These are phyloP conservation scores for Tetramorium simillimum DNA, from an alignment of 1,140 invertebrate genomes.

Conservation along the genomic window DNA sequence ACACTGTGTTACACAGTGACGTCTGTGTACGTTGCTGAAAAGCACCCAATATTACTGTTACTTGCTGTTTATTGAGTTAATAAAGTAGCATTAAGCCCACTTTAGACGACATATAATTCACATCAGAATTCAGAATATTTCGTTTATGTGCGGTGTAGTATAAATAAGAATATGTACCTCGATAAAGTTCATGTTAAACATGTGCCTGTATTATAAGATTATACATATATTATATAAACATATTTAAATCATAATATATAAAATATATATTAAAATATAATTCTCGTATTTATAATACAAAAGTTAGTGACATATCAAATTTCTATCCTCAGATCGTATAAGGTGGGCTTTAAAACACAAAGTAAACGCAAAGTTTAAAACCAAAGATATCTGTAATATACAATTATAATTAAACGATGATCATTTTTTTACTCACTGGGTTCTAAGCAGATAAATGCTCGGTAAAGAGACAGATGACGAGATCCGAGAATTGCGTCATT, in stretches of 20 bases:
- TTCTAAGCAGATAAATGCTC: background rate
- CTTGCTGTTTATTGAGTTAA: background rate
- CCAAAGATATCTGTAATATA: background rate
- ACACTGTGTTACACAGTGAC: too few species aligned
- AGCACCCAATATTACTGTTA: too few species aligned
- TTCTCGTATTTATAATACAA: background rate
- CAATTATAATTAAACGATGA: background rate
- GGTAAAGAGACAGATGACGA: background rate
- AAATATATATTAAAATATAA: background rate
- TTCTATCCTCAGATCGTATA: background rate
- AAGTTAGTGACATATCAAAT: background rate
- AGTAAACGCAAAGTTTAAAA: background rate
- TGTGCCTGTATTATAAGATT: background rate
- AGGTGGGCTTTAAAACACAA: background rate
- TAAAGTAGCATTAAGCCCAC: background rate
- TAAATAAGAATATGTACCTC: background rate
- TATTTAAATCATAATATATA: conserved; percentile 1
- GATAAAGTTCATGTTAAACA: background rate
- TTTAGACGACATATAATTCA: background rate
- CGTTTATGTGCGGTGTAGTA: background rate
- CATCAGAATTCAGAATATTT: background rate
- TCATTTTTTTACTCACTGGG: background rate
- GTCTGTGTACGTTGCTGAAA: too few species aligned
- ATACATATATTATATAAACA: background rate
- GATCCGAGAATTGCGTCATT: background rate